phyloP scores from a whole-genome alignment of 2,113 vertebrate genomes.

The Larimichthys polyactis region DNA sequence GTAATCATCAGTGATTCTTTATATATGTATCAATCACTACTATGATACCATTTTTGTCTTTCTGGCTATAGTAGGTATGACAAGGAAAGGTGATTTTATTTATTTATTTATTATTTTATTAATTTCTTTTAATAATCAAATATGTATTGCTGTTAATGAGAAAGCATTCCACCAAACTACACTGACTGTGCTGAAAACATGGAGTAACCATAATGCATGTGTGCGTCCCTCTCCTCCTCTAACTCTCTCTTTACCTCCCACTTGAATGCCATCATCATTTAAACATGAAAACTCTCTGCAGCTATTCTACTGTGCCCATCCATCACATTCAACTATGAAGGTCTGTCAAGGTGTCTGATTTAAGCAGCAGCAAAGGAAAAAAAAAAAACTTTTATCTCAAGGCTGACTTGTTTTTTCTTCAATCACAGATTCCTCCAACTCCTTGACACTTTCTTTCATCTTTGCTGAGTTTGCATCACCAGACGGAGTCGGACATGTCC shows the following conservation, averaged over 20 bases:
- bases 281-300: slow-evolving; percentile 25
- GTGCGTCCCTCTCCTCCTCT: not conserved
- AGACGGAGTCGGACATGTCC: slow-evolving; percentile 11
- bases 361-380: not conserved
- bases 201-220: not conserved
- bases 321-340: not conserved
- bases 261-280: slow-evolving; percentile 18
- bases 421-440: not conserved
- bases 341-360: not conserved
- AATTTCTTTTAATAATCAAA: not conserved
- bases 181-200: not conserved
- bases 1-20: not conserved
- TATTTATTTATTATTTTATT: not conserved
- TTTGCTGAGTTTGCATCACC: slow-evolving; percentile 36
- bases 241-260: not conserved
- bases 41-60: not conserved
- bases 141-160: not conserved
- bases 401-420: not conserved
- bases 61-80: not conserved
- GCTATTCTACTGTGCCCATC: not conserved
- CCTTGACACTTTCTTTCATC: not conserved
- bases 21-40: not conserved
- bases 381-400: not conserved
- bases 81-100: not conserved
- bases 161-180: not conserved